Evolutionary conservation across 2,888 invertebrate genomes (phyloP).

Genomic region (Pterobdella sp.): DNA sequence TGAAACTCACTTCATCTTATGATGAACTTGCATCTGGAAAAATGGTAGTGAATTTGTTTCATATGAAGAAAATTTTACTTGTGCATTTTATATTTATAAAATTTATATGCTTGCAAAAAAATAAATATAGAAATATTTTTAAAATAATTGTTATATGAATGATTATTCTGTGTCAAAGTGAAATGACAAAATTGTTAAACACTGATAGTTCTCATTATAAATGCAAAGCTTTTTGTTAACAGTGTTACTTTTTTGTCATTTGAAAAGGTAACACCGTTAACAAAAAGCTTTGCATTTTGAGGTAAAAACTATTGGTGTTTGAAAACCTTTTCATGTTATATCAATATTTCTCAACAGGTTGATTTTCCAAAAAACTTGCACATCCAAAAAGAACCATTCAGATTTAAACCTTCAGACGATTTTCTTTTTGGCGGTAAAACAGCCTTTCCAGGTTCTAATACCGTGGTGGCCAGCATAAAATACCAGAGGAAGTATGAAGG

Average conservation of each 20-base stretch:
- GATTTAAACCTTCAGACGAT: constrained; percentile 75
- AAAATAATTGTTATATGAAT: neutral
- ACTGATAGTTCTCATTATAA: too few species aligned
- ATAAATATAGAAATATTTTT: neutral
- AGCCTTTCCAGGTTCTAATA: constrained; percentile 76
- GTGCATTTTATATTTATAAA: neutral
- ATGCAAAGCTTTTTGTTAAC: too few species aligned
- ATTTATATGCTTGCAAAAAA: neutral
- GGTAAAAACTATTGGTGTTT: too few species aligned
- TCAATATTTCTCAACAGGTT: constrained; percentile 2
- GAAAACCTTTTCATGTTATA: neutral
- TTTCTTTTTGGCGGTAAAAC: constrained; percentile 66
- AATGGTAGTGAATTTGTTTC: neutral
- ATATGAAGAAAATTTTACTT: neutral
- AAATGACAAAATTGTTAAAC: too few species aligned
- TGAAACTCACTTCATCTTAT: constrained; percentile 41
- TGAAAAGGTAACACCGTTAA: too few species aligned
- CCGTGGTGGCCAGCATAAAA: constrained; percentile 73
- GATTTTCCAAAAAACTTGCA: constrained; percentile 75
- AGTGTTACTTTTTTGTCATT: too few species aligned
- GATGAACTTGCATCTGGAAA: constrained; percentile 41
- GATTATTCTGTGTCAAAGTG: too few species aligned
- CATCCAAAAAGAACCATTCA: constrained; percentile 68
- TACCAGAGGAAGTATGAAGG: constrained; percentile 73
- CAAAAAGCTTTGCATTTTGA: too few species aligned